Evolutionary conservation across 2,113 vertebrate genomes (phyloP).

Genomic region (Silurus glanis): DNA sequence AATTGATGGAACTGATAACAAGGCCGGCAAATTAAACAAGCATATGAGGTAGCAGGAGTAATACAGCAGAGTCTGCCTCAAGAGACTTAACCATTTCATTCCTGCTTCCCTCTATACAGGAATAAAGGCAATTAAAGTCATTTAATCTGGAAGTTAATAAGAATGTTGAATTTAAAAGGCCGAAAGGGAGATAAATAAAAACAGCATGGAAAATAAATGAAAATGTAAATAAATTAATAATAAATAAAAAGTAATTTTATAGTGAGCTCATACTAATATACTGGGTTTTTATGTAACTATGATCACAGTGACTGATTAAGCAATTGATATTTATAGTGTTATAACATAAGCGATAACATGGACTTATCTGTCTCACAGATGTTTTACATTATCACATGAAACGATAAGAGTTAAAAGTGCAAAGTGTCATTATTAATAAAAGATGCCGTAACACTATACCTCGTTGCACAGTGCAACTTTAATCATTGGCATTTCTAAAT

Average conservation of each 20-base stretch:
- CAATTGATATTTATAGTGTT: background rate
- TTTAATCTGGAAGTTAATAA: constrained; percentile 43
- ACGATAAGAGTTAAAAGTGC: background rate
- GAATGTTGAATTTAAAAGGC: constrained; percentile 18
- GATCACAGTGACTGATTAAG: background rate
- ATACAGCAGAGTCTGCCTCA: constrained; percentile 1
- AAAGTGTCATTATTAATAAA: background rate
- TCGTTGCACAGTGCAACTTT: too few species aligned
- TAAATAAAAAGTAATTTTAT: background rate
- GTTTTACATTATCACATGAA: background rate
- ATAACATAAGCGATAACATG: background rate
- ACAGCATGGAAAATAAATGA: background rate
- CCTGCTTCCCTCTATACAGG: constrained; percentile 22
- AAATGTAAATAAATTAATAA: background rate
- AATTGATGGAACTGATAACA: constrained; percentile 35
- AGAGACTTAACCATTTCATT: constrained; percentile 18
- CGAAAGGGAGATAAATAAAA: background rate
- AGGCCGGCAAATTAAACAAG: constrained; percentile 19
- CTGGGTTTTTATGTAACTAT: background rate
- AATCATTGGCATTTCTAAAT: too few species aligned
- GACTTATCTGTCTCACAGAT: background rate
- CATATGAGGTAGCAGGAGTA: constrained; percentile 4
- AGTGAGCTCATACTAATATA: background rate
- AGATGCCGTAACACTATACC: too few species aligned
- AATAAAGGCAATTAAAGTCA: constrained; percentile 32